A percentile compares a stretch with the other conserved stretches of the same genome.
phyloP scores from a whole-genome alignment of 2,888 invertebrate species.

The Phalangium opilio region DNA sequence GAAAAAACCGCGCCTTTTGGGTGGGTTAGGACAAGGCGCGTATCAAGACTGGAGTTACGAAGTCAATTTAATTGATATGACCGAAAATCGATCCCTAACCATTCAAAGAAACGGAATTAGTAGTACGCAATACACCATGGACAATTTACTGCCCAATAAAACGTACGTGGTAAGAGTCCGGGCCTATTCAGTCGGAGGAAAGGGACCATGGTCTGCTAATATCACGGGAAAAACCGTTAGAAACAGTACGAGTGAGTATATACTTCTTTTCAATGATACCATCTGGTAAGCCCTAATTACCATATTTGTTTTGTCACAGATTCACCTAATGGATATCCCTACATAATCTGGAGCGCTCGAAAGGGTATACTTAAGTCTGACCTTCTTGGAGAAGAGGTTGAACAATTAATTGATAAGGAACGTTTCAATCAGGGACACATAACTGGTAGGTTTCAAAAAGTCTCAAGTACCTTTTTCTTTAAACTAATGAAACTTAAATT shows the following conservation, averaged over 20 bases:
- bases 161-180: conserved; percentile 62
- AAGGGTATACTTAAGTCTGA: conserved; percentile 66
- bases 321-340: background rate
- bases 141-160: conserved; percentile 45
- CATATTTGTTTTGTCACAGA: too few species aligned
- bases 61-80: conserved; percentile 39
- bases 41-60: conserved; percentile 65
- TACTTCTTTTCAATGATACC: too few species aligned
- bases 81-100: conserved; percentile 29
- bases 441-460: conserved; percentile 11
- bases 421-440: conserved; percentile 14
- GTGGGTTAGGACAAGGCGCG: conserved; percentile 51
- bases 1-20: conserved; percentile 59
- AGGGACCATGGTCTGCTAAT: conserved; percentile 57
- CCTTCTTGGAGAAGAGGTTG: conserved; percentile 57
- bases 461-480: background rate
- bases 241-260: conserved; percentile 21
- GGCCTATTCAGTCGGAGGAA: conserved; percentile 56
- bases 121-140: conserved; percentile 18
- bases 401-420: conserved; percentile 45
- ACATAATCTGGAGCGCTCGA: conserved; percentile 49
- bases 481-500: background rate
- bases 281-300: too few species aligned
- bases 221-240: conserved; percentile 48
- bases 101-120: conserved; percentile 35